phyloP scores from a whole-genome alignment of 2,113 vertebrate genomes.

The Fulica atra region DNA sequence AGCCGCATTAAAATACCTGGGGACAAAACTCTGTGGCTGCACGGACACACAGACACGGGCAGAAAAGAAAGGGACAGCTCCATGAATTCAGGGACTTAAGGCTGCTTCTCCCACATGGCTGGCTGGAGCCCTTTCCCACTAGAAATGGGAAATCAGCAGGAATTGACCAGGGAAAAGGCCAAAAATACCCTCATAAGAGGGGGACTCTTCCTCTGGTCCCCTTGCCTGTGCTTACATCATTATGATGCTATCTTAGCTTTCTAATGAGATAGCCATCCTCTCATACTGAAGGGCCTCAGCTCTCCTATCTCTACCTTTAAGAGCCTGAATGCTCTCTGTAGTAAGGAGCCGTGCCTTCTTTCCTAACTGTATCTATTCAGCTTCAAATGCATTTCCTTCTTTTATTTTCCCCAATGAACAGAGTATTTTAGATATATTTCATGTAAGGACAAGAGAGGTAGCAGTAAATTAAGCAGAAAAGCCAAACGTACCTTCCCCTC shows the following conservation, averaged over 20 bases:
- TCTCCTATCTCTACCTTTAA: not conserved
- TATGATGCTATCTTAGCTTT: not conserved
- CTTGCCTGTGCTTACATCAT: not conserved
- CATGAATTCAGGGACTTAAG: not conserved
- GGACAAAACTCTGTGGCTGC: not conserved
- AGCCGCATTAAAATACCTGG: accelerated
- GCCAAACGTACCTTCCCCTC: not conserved
- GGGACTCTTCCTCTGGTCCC: not conserved
- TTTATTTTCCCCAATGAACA: accelerated
- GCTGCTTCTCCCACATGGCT: not conserved
- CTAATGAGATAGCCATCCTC: too few relatives aligned
- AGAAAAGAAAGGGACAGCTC: not conserved
- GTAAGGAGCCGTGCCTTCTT: not conserved
- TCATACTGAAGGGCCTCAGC: not conserved
- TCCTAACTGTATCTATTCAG: not conserved
- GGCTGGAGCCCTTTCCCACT: not conserved
- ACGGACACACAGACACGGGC: accelerated
- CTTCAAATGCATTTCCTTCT: not conserved
- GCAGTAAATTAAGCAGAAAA: not conserved
- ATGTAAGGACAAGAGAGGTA: not conserved
- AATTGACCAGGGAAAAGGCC: not conserved
- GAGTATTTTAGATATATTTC: not conserved
- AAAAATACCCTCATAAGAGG: not conserved
- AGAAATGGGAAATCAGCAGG: not conserved
- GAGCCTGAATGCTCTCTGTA: not conserved